Conservation (phyloP, 2,888 invertebrate species). For the Choristoneura rosaceana region DNA sequence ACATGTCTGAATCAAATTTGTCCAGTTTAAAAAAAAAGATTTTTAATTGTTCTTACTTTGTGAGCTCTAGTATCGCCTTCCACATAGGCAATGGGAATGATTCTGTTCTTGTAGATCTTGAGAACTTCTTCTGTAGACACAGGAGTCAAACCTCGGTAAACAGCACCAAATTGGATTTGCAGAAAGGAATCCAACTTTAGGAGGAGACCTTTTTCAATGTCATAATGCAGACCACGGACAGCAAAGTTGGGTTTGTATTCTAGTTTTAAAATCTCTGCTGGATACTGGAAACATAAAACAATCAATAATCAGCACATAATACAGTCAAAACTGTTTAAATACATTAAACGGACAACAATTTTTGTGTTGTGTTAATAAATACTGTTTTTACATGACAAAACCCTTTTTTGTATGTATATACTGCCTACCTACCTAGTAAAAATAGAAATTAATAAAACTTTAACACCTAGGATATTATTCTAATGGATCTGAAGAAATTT, state of each 20-base stretch:
- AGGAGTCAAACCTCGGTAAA: conserved; percentile 94
- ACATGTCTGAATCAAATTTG: no score
- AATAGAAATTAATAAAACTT: no score
- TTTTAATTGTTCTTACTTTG: conserved; percentile 81
- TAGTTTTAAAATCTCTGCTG: conserved; percentile 91
- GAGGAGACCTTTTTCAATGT: conserved; percentile 96
- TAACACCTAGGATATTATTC: no score
- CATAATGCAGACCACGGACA: conserved; percentile 98
- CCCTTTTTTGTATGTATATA: no score
- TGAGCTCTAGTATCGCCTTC: conserved; percentile 91
- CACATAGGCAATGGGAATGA: conserved; percentile 94
- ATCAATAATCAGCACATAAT: not conserved
- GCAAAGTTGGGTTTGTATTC: conserved; percentile 97
- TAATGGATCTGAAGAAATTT: no score
- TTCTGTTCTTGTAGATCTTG: conserved; percentile 92
- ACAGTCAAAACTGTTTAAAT: no score
- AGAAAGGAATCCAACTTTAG: conserved; percentile 98
- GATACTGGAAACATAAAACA: conserved; percentile 89
- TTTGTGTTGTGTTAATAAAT: no score
- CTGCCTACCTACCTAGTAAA: no score
- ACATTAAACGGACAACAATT: no score
- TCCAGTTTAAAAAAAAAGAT: no score
- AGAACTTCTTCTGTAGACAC: conserved; percentile 94
- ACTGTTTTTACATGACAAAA: no score
- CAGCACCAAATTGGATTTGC: conserved; percentile 98